Evolutionary conservation across 2,797 vertebrate genomes (phyloP).

Genomic region (Fistularia tabacaria): DNA sequence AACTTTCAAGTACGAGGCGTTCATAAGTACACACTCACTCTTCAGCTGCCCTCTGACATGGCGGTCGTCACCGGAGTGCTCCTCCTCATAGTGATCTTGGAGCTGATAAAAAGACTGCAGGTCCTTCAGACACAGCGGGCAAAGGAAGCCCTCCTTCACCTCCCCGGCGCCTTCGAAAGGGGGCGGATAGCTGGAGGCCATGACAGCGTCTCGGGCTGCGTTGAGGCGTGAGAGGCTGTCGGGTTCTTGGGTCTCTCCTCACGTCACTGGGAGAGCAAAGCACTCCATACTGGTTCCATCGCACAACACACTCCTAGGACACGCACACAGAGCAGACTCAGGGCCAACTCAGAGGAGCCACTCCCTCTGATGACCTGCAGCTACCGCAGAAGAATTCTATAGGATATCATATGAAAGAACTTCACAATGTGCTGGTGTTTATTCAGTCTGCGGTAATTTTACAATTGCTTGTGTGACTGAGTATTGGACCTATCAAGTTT

Average conservation of each 20-base stretch:
- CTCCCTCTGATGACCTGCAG: too few species aligned
- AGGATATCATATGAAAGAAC: too few species aligned
- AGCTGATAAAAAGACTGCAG: conserved; percentile 95
- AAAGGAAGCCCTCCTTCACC: conserved; percentile 93
- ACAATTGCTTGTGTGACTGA: too few species aligned
- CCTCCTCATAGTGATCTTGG: conserved; percentile 94
- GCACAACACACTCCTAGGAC: conserved; percentile 7
- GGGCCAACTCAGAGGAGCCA: background rate
- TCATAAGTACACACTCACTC: conserved; percentile 73
- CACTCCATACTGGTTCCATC: conserved; percentile 51
- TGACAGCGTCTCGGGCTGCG: conserved; percentile 38
- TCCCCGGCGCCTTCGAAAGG: conserved; percentile 86
- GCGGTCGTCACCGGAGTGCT: conserved; percentile 86
- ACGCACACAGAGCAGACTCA: background rate
- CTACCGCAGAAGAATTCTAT: too few species aligned
- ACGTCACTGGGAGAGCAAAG: conserved; percentile 40
- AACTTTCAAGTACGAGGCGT: too few species aligned
- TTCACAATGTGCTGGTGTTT: too few species aligned
- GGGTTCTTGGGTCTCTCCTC: conserved; percentile 32
- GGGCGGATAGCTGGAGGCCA: conserved; percentile 83
- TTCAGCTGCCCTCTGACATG: conserved; percentile 88
- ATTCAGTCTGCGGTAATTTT: too few species aligned
- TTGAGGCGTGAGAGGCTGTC: conserved; percentile 16
- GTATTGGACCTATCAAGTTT: too few species aligned
- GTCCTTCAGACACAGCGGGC: conserved; percentile 93